Base-by-base conservation (phyloP, 2,797 vertebrate species). In the Percopsis omiscomaycus region DNA sequence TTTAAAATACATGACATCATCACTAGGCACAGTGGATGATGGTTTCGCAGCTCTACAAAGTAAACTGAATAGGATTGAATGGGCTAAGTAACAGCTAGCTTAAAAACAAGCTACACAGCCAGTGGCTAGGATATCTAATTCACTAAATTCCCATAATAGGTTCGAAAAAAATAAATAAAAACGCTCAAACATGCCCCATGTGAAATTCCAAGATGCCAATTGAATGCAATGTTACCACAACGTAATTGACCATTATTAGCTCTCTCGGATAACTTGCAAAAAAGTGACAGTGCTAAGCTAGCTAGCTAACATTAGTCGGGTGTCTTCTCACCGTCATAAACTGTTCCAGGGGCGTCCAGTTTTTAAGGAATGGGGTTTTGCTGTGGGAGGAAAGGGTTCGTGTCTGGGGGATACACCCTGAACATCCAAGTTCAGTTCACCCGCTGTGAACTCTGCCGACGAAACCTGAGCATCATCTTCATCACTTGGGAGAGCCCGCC, bases 301-400 rank as follows among this genome's bases (percentile, higher is more conserved):
- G 32, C 15, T 82, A 82, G 75, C 74, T 78, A 84, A 80, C 78
- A 77, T 84, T 78, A 86, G 78, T 61, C 69, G 73, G 74, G 67
- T 68, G 66, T 5, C 80, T 56, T 79, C 92, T 92, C 91, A 93
- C 92, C 92, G 90, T 92, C 92, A 93, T 93, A 89, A 92, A 92
- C 91, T 84, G 91, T 85, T 91, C 88, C 91, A 88, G 91, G 79
- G 88, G 91, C 75, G 90, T 92, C 92, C 92, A 92, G 92, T 77
- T 93, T 92, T 92, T 87, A 87, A 88, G 79, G 84, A 89, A 89
- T 87, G 71, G 74, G 70, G 64, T 74, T 74, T 87, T 77, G 74
- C 76, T 48, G 79, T 74, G 55, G 72, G 78, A 85, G 80, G 71
- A 84, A 91, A 88, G 74, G 74, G 61, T 84, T 71, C 61, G 66